Percentiles rank a stretch among this genome's conserved stretches.
Evolutionary conservation across 2,888 invertebrate species (phyloP).

Genomic region (Podotricha telesiphe): DNA sequence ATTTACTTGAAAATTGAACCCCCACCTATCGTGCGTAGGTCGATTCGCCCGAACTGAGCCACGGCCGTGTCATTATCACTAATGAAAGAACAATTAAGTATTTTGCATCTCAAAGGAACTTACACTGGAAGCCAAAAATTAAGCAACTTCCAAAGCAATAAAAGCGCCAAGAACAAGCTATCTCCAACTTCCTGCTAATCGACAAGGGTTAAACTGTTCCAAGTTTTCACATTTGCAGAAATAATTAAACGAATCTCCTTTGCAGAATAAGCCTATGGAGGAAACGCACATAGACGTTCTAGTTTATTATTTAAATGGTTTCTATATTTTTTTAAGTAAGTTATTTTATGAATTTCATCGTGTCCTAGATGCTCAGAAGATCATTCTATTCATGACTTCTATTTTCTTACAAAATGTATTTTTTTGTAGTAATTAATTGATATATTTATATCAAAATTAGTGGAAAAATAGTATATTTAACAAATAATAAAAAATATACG

Average conservation of each 20-base stretch:
- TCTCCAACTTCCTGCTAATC: constrained; percentile 61
- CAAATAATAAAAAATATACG: no score
- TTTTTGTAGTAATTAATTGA: no score
- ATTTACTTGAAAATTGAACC: background rate
- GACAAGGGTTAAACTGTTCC: constrained; percentile 63
- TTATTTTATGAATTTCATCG: no score
- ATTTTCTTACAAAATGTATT: no score
- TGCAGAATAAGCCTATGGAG: constrained; percentile 35
- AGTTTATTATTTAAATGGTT: background rate
- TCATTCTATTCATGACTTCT: no score
- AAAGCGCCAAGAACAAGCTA: constrained; percentile 43
- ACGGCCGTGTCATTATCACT: background rate
- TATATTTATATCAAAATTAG: no score
- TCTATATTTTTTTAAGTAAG: no score
- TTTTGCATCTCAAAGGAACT: constrained; percentile 32
- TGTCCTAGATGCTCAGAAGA: no score
- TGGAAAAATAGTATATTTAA: no score
- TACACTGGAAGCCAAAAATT: constrained; percentile 36
- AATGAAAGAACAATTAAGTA: constrained; percentile 32
- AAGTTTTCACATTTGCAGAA: constrained; percentile 79
- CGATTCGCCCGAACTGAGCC: background rate
- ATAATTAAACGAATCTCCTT: constrained; percentile 68
- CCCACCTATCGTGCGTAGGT: no score
- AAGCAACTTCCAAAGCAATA: constrained; percentile 41
- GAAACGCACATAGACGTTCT: constrained; percentile 11